Evolutionary conservation across 1,140 invertebrate species (phyloP), one percentile per base, ranked within the genome.

Genomic region (Nebria ingens): DNA sequence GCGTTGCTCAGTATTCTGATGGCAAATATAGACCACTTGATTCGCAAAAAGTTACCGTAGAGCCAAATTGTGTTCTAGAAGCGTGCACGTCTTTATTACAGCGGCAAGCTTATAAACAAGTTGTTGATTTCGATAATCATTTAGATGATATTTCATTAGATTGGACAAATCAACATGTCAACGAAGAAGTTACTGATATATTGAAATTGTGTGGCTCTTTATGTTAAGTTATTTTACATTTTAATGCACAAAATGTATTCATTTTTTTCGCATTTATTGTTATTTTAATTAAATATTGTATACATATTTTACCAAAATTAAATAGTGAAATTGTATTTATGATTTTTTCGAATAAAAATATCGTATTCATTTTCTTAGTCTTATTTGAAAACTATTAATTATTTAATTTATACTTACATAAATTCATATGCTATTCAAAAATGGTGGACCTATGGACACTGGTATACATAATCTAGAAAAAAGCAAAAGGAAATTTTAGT

Each of bases 91-190:
- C 76, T 20, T 71, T 93, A 23, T 65, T 92, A 15, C 82, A 86
- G 61, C 67, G 76, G 13, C 78, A 82, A 21, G 78, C 80, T 0
- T 84, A 86, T 64, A 79, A 83, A 55, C 76, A 85, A 60, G 69
- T 95, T 2, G 71, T 88, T 9, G 91, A 95, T 72, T 96, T 93
- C 73, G 92, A 96, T 70, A 92, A 93, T 72, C 90, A 94, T 73
- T 72, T 94, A 53, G 91, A 95, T 71, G 83, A 94, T 66, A 78
- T 89, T 13, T 73, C 80, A 17, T 73, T 83, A 50, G 87, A 93
- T 69, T 94, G 89, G 90, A 81, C 78, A 58, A 96, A 95, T 72
- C 64, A 71, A 15, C 71, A 77, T 29, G 70, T 91, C 21, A 84
- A 85, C 65, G 63, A 76, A 56, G 71, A 69, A 25, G 74, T 84